Conservation (phyloP, 2,888 invertebrate genomes). For the Callimorpha dominula region DNA sequence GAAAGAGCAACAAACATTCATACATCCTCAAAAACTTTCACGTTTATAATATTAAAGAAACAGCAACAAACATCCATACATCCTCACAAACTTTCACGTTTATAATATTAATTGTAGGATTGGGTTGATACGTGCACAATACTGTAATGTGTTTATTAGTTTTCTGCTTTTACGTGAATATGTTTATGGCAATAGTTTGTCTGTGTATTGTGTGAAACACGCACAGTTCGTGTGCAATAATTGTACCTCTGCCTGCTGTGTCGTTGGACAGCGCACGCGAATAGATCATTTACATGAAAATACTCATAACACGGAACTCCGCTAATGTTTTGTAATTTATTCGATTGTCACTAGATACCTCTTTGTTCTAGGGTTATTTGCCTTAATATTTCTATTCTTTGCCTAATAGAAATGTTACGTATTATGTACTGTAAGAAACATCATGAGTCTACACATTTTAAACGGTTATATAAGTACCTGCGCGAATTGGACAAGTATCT, state of each 20-base stretch:
- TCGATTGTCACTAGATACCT: slow-evolving; percentile 38
- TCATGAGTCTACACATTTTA: not conserved
- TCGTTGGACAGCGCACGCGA: slow-evolving; percentile 59
- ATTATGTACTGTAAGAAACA: not conserved
- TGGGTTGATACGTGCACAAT: slow-evolving; percentile 16
- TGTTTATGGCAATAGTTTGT: slow-evolving; percentile 32
- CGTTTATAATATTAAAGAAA: no score
- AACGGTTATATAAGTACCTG: no score
- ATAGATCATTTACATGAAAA: slow-evolving; percentile 62
- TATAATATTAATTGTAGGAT: not conserved
- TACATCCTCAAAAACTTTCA: no score
- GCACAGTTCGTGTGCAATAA: slow-evolving; percentile 59
- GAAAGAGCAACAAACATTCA: no score
- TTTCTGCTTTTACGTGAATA: slow-evolving; percentile 35
- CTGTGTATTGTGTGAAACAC: slow-evolving; percentile 57
- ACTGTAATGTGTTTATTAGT: slow-evolving; percentile 47
- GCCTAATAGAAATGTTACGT: not conserved
- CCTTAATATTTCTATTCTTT: not conserved
- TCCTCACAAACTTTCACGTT: no score
- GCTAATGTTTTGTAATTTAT: slow-evolving; percentile 49
- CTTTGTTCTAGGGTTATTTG: slow-evolving; percentile 28
- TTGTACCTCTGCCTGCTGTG: slow-evolving; percentile 37
- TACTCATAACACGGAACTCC: slow-evolving; percentile 55
- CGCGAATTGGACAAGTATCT: no score
- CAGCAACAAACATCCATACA: no score